phyloP scores from a whole-genome alignment of 1,140 invertebrate species.

The Chionoecetes opilio region DNA sequence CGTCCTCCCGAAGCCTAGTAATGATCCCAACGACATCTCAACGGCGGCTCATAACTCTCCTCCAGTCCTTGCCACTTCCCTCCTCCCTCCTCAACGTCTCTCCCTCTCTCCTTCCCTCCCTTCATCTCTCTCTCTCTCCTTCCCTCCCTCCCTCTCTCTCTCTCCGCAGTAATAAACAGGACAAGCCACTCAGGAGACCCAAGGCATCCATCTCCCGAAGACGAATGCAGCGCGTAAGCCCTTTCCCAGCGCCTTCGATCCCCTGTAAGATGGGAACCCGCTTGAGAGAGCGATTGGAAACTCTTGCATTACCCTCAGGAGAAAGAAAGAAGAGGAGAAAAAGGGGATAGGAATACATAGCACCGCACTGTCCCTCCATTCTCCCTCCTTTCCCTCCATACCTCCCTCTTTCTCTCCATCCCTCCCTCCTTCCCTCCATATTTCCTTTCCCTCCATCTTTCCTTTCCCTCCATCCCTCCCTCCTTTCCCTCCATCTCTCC shows the following conservation, averaged over 20 bases:
- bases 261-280: constrained; percentile 21
- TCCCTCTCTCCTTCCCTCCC: neutral
- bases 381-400: too few species aligned
- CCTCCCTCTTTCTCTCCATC: too few species aligned
- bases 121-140: neutral
- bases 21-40: constrained; percentile 49
- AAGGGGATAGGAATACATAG: neutral
- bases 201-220: neutral
- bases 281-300: constrained; percentile 10
- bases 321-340: neutral
- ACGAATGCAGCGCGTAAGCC: constrained; percentile 34
- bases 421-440: too few species aligned
- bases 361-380: too few species aligned
- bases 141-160: neutral
- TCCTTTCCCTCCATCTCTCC: neutral
- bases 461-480: too few species aligned
- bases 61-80: neutral
- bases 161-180: constrained; percentile 7
- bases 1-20: constrained; percentile 43
- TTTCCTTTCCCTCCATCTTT: too few species aligned
- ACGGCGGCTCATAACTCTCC: constrained; percentile 49
- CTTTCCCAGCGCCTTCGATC: constrained; percentile 35
- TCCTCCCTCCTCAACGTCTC: neutral
- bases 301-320: neutral
- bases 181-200: neutral